Evolutionary conservation across 2,888 invertebrate species (phyloP).

Genomic region (Luffia ferchaultella): DNA sequence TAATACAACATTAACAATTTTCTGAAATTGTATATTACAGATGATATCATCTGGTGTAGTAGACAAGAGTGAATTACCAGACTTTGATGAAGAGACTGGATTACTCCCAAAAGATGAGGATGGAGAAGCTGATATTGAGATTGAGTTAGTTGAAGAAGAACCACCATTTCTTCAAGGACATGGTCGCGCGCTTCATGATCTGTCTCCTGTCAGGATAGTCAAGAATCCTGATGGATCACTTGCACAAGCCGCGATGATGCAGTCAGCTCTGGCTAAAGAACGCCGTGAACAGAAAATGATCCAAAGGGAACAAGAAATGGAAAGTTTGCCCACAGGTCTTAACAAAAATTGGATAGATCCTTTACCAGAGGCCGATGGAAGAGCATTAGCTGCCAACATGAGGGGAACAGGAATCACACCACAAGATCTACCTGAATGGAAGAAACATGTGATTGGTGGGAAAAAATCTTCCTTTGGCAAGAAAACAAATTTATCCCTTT

Average conservation of each 20-base stretch:
- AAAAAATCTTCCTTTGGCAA: conserved; percentile 98
- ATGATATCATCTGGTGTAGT: conserved; percentile 94
- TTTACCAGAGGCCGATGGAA: conserved; percentile 81
- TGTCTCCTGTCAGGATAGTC: conserved; percentile 94
- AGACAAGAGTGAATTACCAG: conserved; percentile 93
- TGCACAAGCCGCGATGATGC: conserved; percentile 99
- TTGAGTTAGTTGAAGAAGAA: conserved; percentile 98
- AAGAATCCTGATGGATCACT: conserved; percentile 99
- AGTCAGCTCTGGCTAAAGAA: conserved; percentile 97
- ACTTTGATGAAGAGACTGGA: conserved; percentile 97
- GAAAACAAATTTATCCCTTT: conserved; percentile 91
- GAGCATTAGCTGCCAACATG: conserved; percentile 78
- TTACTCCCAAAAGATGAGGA: conserved; percentile 90
- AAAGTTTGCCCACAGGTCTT: conserved; percentile 77
- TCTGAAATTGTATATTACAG: too few relatives aligned
- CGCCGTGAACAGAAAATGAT: conserved; percentile 95
- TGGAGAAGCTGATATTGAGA: conserved; percentile 98
- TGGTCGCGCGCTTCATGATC: conserved; percentile 88
- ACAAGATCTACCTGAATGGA: conserved; percentile 98
- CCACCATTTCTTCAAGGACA: conserved; percentile 94
- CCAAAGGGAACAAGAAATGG: conserved; percentile 90
- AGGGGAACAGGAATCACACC: conserved; percentile 84
- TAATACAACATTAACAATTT: too few relatives aligned
- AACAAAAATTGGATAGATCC: conserved; percentile 98
- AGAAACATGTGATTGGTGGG: conserved; percentile 97